Evolutionary conservation across 2,113 vertebrate species (phyloP).

Genomic region (Protomyctophum bolini): DNA sequence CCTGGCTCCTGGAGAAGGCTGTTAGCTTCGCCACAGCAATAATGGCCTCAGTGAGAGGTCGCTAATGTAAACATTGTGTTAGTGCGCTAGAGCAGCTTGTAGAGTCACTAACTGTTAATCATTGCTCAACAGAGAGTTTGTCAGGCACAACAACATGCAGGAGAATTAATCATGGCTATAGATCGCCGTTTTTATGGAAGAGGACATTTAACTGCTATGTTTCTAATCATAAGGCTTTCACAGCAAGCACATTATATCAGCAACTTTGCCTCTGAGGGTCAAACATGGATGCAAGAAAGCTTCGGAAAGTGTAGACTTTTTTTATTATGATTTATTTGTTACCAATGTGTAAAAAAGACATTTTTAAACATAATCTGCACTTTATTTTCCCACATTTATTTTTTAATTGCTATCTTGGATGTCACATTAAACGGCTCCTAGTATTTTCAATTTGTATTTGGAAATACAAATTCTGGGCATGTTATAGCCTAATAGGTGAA

Average conservation of each 20-base stretch:
- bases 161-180: conserved; percentile 65
- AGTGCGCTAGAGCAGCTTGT: conserved; percentile 68
- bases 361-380: too few species aligned
- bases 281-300: conserved; percentile 19
- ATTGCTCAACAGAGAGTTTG: conserved; percentile 74
- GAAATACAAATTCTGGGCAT: too few species aligned
- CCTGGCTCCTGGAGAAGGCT: conserved; percentile 34
- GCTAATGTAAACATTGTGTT: conserved; percentile 71
- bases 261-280: conserved; percentile 26
- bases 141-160: conserved; percentile 65
- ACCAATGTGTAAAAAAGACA: too few species aligned
- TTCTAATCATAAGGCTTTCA: conserved; percentile 59
- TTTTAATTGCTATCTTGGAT: too few species aligned
- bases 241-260: conserved; percentile 46
- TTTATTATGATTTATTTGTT: too few species aligned
- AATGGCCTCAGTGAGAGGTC: conserved; percentile 54
- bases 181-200: conserved; percentile 62
- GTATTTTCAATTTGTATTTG: too few species aligned
- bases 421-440: too few species aligned
- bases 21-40: conserved; percentile 53
- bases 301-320: conserved; percentile 1
- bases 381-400: too few species aligned
- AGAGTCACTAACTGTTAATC: conserved; percentile 79
- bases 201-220: conserved; percentile 62
- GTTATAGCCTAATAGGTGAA: too few species aligned